Evolutionary conservation across 2,888 invertebrate genomes (phyloP).

Genomic region (Mylabris sibirica): DNA sequence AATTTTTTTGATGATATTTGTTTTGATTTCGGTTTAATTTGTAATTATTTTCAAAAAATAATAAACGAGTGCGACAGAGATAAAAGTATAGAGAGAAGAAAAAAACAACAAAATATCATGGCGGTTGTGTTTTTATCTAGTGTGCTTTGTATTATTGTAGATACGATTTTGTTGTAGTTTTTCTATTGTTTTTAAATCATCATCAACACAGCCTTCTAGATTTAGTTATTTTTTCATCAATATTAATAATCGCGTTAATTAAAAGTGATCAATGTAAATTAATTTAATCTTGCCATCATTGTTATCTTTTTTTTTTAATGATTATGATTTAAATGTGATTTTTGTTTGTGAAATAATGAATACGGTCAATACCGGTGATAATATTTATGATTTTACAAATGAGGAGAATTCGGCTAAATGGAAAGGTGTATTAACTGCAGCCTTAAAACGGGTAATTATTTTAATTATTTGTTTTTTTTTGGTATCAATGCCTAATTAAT

Average conservation of each 20-base stretch:
- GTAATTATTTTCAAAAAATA: background rate
- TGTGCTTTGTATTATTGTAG: background rate
- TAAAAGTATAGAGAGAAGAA: background rate
- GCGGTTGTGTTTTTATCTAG: constrained; percentile 9
- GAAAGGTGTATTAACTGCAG: constrained; percentile 88
- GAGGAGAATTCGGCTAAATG: constrained; percentile 91
- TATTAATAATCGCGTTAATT: background rate
- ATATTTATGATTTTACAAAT: constrained; percentile 83
- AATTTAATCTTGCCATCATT: background rate
- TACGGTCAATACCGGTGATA: constrained; percentile 63
- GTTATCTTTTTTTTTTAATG: constrained; percentile 22
- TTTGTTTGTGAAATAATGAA: constrained; percentile 54
- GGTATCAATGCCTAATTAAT: too few relatives aligned
- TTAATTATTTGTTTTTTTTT: too few relatives aligned
- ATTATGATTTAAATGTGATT: background rate
- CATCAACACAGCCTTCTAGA: background rate
- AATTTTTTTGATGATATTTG: background rate
- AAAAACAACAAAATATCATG: constrained; percentile 8
- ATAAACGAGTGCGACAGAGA: background rate
- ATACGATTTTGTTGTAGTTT: background rate
- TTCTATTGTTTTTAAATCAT: background rate
- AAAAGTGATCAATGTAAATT: background rate
- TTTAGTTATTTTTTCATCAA: background rate
- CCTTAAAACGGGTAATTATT: constrained; percentile 80
- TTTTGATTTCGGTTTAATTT: background rate